Conservation (phyloP, 2,888 invertebrate genomes). For the Chloromyia formosa region DNA sequence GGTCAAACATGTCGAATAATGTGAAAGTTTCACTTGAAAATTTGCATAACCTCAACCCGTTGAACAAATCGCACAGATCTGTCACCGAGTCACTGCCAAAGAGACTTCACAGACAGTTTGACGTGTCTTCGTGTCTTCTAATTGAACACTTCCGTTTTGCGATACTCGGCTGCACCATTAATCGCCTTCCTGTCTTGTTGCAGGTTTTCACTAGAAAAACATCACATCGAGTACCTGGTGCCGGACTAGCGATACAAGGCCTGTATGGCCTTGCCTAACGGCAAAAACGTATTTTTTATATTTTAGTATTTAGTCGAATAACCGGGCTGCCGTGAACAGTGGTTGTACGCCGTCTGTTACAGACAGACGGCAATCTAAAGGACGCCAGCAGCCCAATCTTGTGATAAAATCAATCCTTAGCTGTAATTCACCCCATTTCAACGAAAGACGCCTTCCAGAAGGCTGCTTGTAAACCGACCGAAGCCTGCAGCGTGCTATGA, state of each 20-base stretch:
- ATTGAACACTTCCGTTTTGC: conserved; percentile 26
- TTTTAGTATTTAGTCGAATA: conserved; percentile 11
- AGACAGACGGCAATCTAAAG: not conserved
- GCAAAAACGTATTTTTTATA: conserved; percentile 40
- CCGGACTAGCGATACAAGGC: conserved; percentile 26
- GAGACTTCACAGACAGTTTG: not conserved
- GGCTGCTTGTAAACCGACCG: not conserved
- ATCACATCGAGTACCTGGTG: conserved; percentile 39
- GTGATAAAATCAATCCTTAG: conserved; percentile 35
- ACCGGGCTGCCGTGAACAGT: conserved; percentile 24
- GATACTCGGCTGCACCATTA: no score
- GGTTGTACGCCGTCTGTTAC: not conserved
- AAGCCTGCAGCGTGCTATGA: not conserved
- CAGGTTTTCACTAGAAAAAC: conserved; percentile 26
- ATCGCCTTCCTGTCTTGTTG: not conserved
- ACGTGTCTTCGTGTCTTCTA: not conserved
- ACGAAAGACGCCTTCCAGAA: not conserved
- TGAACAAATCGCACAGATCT: not conserved
- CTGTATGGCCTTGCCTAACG: conserved; percentile 45
- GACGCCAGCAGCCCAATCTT: not conserved
- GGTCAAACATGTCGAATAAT: not conserved
- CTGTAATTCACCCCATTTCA: conserved; percentile 14
- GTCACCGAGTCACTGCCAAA: conserved; percentile 4
- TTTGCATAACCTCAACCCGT: conserved; percentile 7
- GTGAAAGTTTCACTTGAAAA: not conserved